phyloP scores from a whole-genome alignment of 35 echinoderm and acorn worm genomes.

The Chiridota heheva region DNA sequence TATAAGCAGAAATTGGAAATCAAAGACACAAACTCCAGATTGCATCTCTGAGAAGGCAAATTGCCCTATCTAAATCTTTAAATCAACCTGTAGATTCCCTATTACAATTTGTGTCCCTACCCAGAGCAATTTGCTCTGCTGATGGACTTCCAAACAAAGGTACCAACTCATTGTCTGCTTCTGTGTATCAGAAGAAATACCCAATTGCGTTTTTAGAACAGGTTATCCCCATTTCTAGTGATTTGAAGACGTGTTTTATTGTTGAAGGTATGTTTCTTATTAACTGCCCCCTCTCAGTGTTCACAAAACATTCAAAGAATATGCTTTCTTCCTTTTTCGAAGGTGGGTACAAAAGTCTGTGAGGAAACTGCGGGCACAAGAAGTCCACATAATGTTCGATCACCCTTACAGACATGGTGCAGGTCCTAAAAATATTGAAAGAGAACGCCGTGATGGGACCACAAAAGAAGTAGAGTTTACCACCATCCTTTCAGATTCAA shows the following conservation, averaged over 20 bases:
- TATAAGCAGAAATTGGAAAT: conserved; percentile 25
- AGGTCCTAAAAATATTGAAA: conserved; percentile 51
- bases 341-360: conserved; percentile 40
- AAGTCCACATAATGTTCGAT: conserved; percentile 44
- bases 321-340: conserved; percentile 44
- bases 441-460: background rate
- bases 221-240: background rate
- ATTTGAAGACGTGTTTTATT: conserved; percentile 11
- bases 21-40: conserved; percentile 41
- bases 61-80: conserved; percentile 40
- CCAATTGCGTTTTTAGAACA: conserved; percentile 1
- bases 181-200: conserved; percentile 9
- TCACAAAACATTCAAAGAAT: conserved; percentile 40
- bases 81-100: conserved; percentile 15
- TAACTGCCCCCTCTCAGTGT: background rate
- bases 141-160: conserved; percentile 16
- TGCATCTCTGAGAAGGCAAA: conserved; percentile 42
- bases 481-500: background rate
- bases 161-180: conserved; percentile 7
- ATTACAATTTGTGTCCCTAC: conserved; percentile 22
- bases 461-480: background rate
- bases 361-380: background rate
- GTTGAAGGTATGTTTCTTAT: conserved; percentile 58
- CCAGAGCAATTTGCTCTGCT: conserved; percentile 28
- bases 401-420: conserved; percentile 41